A percentile compares a stretch with the other conserved stretches of the same genome.
Evolutionary conservation across 2,888 invertebrate species (phyloP).

Genomic region (Tridacna gigas): DNA sequence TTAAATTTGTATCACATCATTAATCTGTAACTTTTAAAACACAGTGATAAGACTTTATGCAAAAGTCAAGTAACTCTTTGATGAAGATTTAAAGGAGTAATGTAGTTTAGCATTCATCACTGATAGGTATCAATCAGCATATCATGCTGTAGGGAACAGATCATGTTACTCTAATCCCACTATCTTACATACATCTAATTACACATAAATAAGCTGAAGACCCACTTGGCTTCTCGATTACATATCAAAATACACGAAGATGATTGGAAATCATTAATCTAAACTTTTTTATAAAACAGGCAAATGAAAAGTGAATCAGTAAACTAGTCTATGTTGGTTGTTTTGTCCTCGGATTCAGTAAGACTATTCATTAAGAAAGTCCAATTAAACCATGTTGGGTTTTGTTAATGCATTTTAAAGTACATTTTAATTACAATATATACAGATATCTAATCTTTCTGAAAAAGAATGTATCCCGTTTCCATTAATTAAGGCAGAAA

Average conservation of each 20-base stretch:
- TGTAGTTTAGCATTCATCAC: background rate
- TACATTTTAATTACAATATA: too few relatives aligned
- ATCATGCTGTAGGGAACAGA: background rate
- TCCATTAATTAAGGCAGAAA: too few relatives aligned
- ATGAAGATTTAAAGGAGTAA: background rate
- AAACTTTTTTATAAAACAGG: too few relatives aligned
- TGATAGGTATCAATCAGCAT: background rate
- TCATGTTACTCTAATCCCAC: background rate
- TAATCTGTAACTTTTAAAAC: background rate
- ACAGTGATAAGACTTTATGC: background rate
- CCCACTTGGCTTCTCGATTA: constrained; percentile 21
- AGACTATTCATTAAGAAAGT: too few relatives aligned
- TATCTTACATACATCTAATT: constrained; percentile 22
- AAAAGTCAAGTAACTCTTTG: background rate
- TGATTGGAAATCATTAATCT: too few relatives aligned
- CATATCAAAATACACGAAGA: background rate
- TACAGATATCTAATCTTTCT: too few relatives aligned
- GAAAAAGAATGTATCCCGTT: too few relatives aligned
- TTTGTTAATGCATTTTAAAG: too few relatives aligned
- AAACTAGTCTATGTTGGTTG: too few relatives aligned
- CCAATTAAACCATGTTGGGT: too few relatives aligned
- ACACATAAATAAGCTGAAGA: constrained; percentile 9
- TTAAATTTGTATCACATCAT: constrained; percentile 12
- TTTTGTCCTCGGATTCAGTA: too few relatives aligned
- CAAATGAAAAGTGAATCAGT: too few relatives aligned